Conservation (phyloP, 2,797 vertebrate genomes). For the Fundulus diaphanus region DNA sequence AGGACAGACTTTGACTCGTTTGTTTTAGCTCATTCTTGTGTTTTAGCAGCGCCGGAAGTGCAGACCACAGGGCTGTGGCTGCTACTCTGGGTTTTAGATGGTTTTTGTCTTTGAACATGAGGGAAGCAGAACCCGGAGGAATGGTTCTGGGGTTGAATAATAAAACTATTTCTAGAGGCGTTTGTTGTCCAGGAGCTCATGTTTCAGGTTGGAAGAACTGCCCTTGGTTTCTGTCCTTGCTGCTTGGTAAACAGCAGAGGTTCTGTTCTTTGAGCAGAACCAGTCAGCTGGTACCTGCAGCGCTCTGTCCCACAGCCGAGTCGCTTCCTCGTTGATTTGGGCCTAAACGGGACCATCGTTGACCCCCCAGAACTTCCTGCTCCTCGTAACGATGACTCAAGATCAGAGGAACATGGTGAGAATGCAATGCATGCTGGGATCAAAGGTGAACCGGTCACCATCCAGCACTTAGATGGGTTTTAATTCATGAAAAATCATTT, state of each 20-base stretch:
- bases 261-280: neutral
- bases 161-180: constrained; percentile 1
- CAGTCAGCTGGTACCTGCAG: neutral
- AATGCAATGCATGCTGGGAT: too few species aligned
- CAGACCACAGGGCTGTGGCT: constrained; percentile 8
- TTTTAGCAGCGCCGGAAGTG: constrained; percentile 27
- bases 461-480: too few species aligned
- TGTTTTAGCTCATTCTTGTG: constrained; percentile 30
- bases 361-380: too few species aligned
- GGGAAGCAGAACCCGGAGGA: neutral
- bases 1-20: constrained; percentile 28
- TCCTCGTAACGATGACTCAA: too few species aligned
- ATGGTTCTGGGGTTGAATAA: constrained; percentile 6
- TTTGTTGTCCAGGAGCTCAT: neutral
- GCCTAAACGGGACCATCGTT: too few species aligned
- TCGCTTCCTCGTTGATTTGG: too few species aligned
- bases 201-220: constrained; percentile 14
- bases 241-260: constrained; percentile 1
- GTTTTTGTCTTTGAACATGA: neutral
- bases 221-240: neutral
- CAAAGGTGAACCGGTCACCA: too few species aligned
- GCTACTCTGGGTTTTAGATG: constrained; percentile 13
- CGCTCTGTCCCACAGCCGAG: too few species aligned
- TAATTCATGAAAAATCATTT: too few species aligned
- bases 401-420: too few species aligned